Percentiles rank a stretch among this genome's conserved stretches.
phyloP scores from a whole-genome alignment of 2,113 vertebrate species.

The Oplegnathus fasciatus region DNA sequence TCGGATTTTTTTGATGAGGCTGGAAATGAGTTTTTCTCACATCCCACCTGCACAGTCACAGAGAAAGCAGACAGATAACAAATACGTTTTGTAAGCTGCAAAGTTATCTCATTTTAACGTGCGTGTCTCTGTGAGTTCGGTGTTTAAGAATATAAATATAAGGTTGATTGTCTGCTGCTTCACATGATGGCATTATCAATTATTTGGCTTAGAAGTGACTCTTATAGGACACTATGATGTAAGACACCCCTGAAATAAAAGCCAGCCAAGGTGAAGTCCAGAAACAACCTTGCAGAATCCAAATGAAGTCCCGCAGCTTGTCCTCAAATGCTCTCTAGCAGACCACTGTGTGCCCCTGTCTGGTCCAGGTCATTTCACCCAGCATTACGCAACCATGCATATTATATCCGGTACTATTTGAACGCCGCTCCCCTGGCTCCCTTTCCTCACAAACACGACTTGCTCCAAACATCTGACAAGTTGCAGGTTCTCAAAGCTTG shows the following conservation, averaged over 20 bases:
- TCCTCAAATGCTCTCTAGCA: slow-evolving; percentile 27
- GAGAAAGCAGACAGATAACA: background rate
- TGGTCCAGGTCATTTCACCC: slow-evolving; percentile 52
- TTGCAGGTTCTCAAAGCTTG: background rate
- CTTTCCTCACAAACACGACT: slow-evolving; percentile 15
- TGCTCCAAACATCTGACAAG: slow-evolving; percentile 39
- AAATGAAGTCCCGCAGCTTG: slow-evolving; percentile 15
- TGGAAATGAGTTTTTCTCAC: slow-evolving; percentile 12
- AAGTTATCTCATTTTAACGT: background rate
- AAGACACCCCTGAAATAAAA: slow-evolving; percentile 6
- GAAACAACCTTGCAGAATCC: background rate
- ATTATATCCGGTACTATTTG: slow-evolving; percentile 22
- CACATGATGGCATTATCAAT: background rate
- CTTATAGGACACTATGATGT: background rate
- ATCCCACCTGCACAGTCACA: background rate
- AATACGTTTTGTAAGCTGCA: background rate
- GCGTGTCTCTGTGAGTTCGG: background rate
- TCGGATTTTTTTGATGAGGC: background rate
- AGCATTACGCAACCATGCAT: slow-evolving; percentile 46
- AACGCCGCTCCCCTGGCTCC: slow-evolving; percentile 9
- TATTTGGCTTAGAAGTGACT: background rate
- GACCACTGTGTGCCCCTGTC: slow-evolving; percentile 15
- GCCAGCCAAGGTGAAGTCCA: background rate
- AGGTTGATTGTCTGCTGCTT: background rate
- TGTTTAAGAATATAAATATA: background rate